Percentiles rank a stretch among this genome's conserved stretches.
Conservation (phyloP, 1,140 invertebrate genomes). For the Papilio polytes region DNA sequence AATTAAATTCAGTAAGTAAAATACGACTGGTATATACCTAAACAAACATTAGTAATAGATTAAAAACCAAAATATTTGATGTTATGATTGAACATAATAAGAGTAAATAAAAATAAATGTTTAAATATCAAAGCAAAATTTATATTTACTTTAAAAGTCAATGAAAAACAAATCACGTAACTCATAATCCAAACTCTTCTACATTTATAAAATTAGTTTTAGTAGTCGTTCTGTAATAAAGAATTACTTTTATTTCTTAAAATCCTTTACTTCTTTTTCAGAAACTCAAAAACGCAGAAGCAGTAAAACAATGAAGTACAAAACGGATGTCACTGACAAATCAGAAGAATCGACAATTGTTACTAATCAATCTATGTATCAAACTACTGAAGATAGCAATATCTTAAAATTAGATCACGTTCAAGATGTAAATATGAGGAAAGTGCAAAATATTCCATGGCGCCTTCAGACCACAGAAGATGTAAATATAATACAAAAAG, state of each 20-base stretch:
- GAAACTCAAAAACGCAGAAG: slow-evolving; percentile 54
- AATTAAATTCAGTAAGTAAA: too few species aligned
- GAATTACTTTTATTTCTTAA: neutral
- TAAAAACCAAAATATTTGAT: too few species aligned
- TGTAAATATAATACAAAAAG: slow-evolving; percentile 42
- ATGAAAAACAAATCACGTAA: neutral
- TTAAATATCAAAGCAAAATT: too few species aligned
- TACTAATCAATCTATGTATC: slow-evolving; percentile 53
- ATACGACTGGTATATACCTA: too few species aligned
- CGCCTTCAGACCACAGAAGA: slow-evolving; percentile 50
- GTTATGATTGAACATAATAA: too few species aligned
- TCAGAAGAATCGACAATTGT: slow-evolving; percentile 47
- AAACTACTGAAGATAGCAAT: slow-evolving; percentile 71
- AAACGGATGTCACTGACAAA: slow-evolving; percentile 49
- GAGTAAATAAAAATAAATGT: too few species aligned
- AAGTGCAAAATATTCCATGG: slow-evolving; percentile 64
- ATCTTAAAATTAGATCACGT: slow-evolving; percentile 66
- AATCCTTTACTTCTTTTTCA: slow-evolving; percentile 52
- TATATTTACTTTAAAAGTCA: too few species aligned
- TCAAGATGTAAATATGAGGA: slow-evolving; percentile 63
- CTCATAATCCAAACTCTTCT: neutral
- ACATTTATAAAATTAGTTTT: neutral
- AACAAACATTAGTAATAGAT: too few species aligned
- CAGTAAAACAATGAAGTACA: slow-evolving; percentile 57
- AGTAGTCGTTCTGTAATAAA: neutral